Evolutionary conservation across 2,113 vertebrate species (phyloP).

Genomic region (Corythornis vintsioides): DNA sequence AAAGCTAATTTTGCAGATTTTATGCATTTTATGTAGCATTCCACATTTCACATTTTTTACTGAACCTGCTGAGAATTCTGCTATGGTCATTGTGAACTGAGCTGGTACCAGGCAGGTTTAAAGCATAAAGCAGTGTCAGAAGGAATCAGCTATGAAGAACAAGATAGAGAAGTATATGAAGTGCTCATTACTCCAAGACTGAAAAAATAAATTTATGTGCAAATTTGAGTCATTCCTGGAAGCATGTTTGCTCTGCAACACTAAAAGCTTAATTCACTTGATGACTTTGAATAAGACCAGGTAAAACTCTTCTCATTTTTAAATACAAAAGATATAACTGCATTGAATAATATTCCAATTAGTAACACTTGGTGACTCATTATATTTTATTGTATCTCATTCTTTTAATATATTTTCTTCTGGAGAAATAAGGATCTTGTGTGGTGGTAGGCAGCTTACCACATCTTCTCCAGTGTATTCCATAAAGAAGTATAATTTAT

Average conservation of each 20-base stretch:
- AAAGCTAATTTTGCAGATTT: not conserved
- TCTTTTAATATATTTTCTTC: not conserved
- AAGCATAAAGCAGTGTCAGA: not conserved
- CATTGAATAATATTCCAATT: not conserved
- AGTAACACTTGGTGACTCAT: not conserved
- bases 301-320: not conserved
- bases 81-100: not conserved
- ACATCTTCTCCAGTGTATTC: not conserved
- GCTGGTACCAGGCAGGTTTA: not conserved
- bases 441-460: not conserved
- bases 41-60: not conserved
- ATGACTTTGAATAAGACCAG: not conserved
- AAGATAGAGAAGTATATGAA: not conserved
- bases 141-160: not conserved
- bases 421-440: not conserved
- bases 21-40: not conserved
- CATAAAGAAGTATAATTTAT: not conserved
- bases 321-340: not conserved
- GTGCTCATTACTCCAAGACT: not conserved
- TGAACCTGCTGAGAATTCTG: not conserved
- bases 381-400: not conserved
- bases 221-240: not conserved
- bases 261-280: not conserved
- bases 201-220: not conserved
- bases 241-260: not conserved